Evolutionary conservation across 2,888 invertebrate genomes (phyloP).

Genomic region (Macropis europaea): DNA sequence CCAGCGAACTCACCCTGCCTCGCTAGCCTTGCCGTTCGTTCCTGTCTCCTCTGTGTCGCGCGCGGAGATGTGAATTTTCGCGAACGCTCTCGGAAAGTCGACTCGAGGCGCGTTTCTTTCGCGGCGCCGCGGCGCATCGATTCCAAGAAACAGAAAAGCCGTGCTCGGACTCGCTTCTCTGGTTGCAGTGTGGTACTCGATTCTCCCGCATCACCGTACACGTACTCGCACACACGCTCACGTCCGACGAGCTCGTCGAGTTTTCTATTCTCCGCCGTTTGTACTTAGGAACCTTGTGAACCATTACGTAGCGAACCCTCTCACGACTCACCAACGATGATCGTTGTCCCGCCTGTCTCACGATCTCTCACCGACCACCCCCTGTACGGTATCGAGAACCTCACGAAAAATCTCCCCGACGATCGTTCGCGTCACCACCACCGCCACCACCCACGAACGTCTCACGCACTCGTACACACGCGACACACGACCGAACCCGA

Average conservation of each 20-base stretch:
- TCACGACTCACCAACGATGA: conserved; percentile 53
- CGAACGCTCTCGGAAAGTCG: background rate
- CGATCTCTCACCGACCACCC: conserved; percentile 34
- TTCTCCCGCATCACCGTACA: conserved; percentile 54
- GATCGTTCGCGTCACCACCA: background rate
- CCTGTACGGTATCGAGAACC: conserved; percentile 1
- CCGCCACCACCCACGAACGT: background rate
- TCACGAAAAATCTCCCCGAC: conserved; percentile 3
- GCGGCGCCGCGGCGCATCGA: too few species aligned
- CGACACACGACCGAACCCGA: conserved; percentile 1
- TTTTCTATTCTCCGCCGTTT: conserved; percentile 21
- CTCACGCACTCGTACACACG: conserved; percentile 16
- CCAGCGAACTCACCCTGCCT: background rate
- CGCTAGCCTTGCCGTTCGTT: conserved; percentile 24
- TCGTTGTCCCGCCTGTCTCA: conserved; percentile 52
- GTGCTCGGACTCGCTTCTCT: conserved; percentile 59
- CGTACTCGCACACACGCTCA: conserved; percentile 9
- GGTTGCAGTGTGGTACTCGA: conserved; percentile 64
- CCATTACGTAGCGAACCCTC: conserved; percentile 78
- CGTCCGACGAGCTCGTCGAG: conserved; percentile 36
- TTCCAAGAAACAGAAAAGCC: too few species aligned
- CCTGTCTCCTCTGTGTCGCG: conserved; percentile 22
- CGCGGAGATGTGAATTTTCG: conserved; percentile 61
- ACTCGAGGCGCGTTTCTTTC: too few species aligned
- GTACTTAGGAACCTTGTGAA: conserved; percentile 72